These are phyloP conservation scores for Iguana delicatissima DNA, from an alignment of 2,797 vertebrate genomes.

Conservation along the genomic window DNA sequence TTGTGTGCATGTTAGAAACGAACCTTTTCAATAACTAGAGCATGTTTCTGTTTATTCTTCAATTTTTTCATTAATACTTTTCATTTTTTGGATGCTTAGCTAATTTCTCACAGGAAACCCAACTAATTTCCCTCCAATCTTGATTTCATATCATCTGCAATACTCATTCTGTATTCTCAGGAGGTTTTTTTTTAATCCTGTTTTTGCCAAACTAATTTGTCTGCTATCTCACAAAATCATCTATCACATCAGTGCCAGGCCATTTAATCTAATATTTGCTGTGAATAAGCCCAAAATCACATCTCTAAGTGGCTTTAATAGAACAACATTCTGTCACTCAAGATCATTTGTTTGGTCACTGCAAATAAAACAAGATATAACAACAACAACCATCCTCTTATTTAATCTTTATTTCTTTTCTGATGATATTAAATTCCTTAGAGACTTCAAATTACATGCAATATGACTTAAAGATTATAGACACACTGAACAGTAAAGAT, in stretches of 20 bases:
- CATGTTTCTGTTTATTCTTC: background rate
- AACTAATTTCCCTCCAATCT: too few relatives aligned
- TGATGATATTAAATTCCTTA: background rate
- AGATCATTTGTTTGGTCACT: background rate
- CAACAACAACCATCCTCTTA: background rate
- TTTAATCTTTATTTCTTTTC: background rate
- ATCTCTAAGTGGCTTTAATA: background rate
- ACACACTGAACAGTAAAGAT: too few relatives aligned
- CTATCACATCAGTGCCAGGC: background rate
- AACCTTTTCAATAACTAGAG: background rate
- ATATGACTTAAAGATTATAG: background rate
- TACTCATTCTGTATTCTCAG: background rate
- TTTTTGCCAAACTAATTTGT: background rate
- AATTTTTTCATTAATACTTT: background rate
- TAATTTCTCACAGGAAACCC: too few relatives aligned
- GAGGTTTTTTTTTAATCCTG: background rate
- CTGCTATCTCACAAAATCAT: background rate
- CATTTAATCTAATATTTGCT: background rate
- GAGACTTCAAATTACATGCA: background rate
- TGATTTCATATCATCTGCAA: background rate
- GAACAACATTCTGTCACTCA: background rate
- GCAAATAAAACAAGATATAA: too few relatives aligned
- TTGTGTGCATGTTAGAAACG: too few relatives aligned
- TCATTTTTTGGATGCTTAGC: background rate
- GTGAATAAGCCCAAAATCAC: background rate